These are phyloP conservation scores for Esperia sulphurella DNA, from an alignment of 2,888 invertebrate species.

Conservation along the genomic window DNA sequence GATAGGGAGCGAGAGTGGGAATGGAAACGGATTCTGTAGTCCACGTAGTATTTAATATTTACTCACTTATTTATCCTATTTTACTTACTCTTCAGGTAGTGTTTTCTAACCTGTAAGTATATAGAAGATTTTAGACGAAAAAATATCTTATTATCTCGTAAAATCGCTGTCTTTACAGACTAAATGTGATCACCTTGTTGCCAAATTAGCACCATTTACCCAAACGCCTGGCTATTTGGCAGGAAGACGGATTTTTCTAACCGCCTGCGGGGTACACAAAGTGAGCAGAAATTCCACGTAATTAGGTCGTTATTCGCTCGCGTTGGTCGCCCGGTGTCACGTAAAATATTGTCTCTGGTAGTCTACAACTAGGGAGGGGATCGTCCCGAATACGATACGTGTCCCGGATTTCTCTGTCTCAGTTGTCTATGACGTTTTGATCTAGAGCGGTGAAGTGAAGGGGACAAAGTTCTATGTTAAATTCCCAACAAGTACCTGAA, in stretches of 20 bases:
- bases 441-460: too few species aligned
- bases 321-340: conserved; percentile 1
- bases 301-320: conserved; percentile 3
- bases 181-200: neutral
- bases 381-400: neutral
- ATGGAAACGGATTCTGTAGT: too few species aligned
- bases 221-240: neutral
- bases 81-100: too few species aligned
- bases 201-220: neutral
- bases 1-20: too few species aligned
- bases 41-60: too few species aligned
- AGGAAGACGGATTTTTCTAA: neutral
- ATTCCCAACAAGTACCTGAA: too few species aligned
- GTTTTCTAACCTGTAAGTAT: neutral
- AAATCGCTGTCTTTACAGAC: neutral
- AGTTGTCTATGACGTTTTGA: too few species aligned
- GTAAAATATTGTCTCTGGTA: conserved; percentile 1
- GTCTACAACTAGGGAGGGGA: neutral
- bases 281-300: neutral
- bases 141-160: neutral
- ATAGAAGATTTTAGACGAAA: neutral
- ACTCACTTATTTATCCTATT: too few species aligned
- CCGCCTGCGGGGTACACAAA: neutral
- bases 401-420: too few species aligned
- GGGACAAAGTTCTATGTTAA: too few species aligned